These are phyloP conservation scores for Triops longicaudatus DNA, from an alignment of 1,140 invertebrate species.

Conservation along the genomic window DNA sequence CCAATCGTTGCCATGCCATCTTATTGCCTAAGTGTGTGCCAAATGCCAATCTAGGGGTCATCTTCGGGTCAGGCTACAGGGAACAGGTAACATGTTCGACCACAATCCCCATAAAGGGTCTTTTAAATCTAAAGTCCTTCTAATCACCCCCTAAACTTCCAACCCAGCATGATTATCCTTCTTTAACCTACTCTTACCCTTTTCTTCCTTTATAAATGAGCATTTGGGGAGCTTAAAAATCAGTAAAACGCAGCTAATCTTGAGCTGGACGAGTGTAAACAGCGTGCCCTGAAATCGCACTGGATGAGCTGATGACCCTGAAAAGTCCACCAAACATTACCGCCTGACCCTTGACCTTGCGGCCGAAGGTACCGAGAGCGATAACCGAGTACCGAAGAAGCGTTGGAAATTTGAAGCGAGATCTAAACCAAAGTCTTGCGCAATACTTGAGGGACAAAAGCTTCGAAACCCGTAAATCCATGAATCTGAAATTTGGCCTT, in stretches of 20 bases:
- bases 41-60: conserved; percentile 7
- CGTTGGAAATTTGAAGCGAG: neutral
- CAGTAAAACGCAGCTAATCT: neutral
- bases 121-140: neutral
- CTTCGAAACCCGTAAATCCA: neutral
- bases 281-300: neutral
- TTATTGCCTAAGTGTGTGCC: neutral
- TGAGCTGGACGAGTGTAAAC: neutral
- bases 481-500: neutral
- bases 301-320: neutral
- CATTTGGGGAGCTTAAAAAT: neutral
- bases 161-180: neutral
- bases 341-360: neutral
- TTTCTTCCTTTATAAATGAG: neutral
- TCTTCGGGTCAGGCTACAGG: conserved; percentile 7
- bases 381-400: neutral
- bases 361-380: neutral
- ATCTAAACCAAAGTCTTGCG: neutral
- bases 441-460: neutral
- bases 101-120: conserved; percentile 2
- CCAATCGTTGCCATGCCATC: conserved; percentile 10
- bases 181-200: neutral
- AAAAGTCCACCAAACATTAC: neutral
- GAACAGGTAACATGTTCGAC: conserved; percentile 4
- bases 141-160: neutral